Evolutionary conservation across 2,888 invertebrate species (phyloP).

Genomic region (Gerosis bhagava): DNA sequence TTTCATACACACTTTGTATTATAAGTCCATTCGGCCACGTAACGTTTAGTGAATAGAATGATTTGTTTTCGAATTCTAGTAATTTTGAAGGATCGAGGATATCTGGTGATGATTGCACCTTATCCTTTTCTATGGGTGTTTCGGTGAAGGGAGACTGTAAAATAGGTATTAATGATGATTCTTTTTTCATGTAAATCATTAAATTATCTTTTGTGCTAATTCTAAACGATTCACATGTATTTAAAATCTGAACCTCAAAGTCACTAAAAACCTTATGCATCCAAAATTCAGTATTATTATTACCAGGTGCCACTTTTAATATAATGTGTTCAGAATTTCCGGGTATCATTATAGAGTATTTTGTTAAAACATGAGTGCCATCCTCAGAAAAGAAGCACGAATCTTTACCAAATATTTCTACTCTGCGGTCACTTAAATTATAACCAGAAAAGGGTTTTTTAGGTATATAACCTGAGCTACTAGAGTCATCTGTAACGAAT

Average conservation of each 20-base stretch:
- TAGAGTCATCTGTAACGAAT: constrained; percentile 34
- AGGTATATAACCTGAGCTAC: constrained; percentile 32
- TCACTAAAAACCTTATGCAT: constrained; percentile 61
- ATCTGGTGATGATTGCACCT: constrained; percentile 19
- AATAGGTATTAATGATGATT: constrained; percentile 42
- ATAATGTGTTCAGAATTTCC: constrained; percentile 59
- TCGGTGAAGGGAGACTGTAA: constrained; percentile 25
- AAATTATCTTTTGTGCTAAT: constrained; percentile 59
- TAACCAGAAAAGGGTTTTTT: constrained; percentile 63
- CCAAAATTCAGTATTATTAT: constrained; percentile 62
- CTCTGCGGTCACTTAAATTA: constrained; percentile 64
- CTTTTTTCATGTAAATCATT: constrained; percentile 60
- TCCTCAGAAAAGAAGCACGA: constrained; percentile 64
- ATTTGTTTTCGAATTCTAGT: constrained; percentile 42
- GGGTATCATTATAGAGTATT: constrained; percentile 63
- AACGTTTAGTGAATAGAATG: constrained; percentile 55
- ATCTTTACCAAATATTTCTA: constrained; percentile 71
- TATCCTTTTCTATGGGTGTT: constrained; percentile 9
- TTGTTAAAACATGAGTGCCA: constrained; percentile 55
- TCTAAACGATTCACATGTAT: constrained; percentile 62
- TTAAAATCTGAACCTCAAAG: constrained; percentile 40
- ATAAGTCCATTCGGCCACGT: constrained; percentile 74
- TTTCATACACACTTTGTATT: constrained; percentile 61
- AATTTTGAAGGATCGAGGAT: constrained; percentile 30
- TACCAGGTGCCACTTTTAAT: constrained; percentile 58